Base-by-base conservation (phyloP, 1,140 invertebrate species). In the Parasteatoda tepidariorum region DNA sequence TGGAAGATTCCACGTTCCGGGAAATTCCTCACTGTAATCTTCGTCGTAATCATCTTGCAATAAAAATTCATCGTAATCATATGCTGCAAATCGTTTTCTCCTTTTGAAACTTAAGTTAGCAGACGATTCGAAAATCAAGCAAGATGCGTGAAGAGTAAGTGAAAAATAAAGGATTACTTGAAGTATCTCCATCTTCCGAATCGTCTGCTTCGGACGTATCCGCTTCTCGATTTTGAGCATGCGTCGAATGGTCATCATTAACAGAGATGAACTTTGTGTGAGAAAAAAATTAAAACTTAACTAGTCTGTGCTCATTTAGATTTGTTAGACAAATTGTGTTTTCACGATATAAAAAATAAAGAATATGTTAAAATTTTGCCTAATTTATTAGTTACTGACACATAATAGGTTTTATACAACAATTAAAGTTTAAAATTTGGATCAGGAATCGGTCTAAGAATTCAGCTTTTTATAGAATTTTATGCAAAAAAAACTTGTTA, bases 21-120 rank as follows among this genome's bases (percentile, higher is more conserved):
- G 61, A 30, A 78, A 78, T 3, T 78, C 74, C 24, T 78, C 74
- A 41, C 66, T 61, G n/a, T 78, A 78, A 33, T 78, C 74, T 24
- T 61, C 55, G 41, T 62, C 73, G 11, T 78, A 57, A 78, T 41
- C 34, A 30, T 48, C 61, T 26, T 54, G 26, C 1, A 31, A 24
- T 24, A 24, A 54, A 7, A 33, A 5, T 18, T 22, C 13, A 18
- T 67, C 74, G 4, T 24, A 41, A n/a, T 78, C 30, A 2, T 62
- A 30, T 15, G 24, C 3, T 0, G 33, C 33, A 4, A 22, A 57
- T 3, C 38, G 48, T 22, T 28, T 75, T 54, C 31, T 31, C 15
- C 18, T 73, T 5, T 7, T 48, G 6, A 11, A 28, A 3, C n/a
- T 3, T 18, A 28, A 31, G 3, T 4, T n/a, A 1, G 55, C 15